phyloP scores from a whole-genome alignment of 2,888 invertebrate genomes.

The Epiperipatus broadwayi region DNA sequence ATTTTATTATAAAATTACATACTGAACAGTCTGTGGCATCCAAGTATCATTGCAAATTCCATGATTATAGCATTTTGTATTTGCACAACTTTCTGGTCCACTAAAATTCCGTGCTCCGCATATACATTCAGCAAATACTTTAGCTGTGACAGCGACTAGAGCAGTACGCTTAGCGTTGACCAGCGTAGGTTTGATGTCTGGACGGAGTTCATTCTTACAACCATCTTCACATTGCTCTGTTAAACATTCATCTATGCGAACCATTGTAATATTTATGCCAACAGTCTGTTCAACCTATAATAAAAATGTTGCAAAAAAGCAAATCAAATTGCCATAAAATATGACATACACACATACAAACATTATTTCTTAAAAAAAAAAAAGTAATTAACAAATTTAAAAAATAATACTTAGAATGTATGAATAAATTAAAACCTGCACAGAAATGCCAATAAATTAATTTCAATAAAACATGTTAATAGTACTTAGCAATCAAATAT shows the following conservation, averaged over 20 bases:
- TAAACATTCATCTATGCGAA: slow-evolving; percentile 87
- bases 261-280: slow-evolving; percentile 92
- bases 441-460: too few species aligned
- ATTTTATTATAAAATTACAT: too few species aligned
- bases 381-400: too few species aligned
- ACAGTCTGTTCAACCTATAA: slow-evolving; percentile 63
- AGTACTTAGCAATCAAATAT: too few species aligned
- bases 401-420: too few species aligned
- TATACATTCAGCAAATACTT: slow-evolving; percentile 74
- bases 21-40: too few species aligned
- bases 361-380: too few species aligned
- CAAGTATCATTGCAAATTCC: slow-evolving; percentile 83
- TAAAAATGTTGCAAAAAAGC: slow-evolving; percentile 9
- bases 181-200: slow-evolving; percentile 51
- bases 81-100: slow-evolving; percentile 68
- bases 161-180: slow-evolving; percentile 94
- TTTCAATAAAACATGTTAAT: too few species aligned
- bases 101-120: slow-evolving; percentile 83
- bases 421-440: too few species aligned
- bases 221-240: slow-evolving; percentile 92
- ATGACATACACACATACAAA: neutral
- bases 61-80: slow-evolving; percentile 80
- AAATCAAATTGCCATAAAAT: slow-evolving; percentile 5
- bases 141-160: slow-evolving; percentile 82
- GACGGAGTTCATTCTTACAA: slow-evolving; percentile 74